These are phyloP conservation scores for Apodemus sylvaticus DNA, from an alignment of 2,113 vertebrate genomes.

Conservation along the genomic window DNA sequence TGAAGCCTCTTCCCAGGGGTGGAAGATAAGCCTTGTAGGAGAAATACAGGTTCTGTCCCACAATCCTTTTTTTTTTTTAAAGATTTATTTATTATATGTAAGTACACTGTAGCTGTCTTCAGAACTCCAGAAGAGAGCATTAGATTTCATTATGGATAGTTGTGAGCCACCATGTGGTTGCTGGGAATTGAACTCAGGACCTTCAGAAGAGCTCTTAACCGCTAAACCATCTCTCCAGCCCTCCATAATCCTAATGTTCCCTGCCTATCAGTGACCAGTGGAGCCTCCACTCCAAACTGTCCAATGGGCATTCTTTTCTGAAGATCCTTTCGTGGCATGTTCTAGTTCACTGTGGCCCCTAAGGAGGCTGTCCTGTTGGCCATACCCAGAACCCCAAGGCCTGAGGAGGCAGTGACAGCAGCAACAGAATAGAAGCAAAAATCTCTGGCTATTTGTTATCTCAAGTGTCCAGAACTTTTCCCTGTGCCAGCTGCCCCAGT, in stretches of 20 bases:
- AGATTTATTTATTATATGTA: too few relatives aligned
- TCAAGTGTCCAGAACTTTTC: background rate
- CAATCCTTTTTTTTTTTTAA: background rate
- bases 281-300: background rate
- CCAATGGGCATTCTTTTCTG: background rate
- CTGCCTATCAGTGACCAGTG: background rate
- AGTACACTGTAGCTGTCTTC: too few relatives aligned
- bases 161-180: too few relatives aligned
- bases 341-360: background rate
- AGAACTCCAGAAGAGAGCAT: too few relatives aligned
- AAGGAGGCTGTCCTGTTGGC: constrained; percentile 1
- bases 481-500: background rate
- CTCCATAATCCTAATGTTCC: background rate
- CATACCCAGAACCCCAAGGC: background rate
- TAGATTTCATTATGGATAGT: too few relatives aligned
- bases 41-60: background rate
- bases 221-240: too few relatives aligned
- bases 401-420: background rate
- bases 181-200: too few relatives aligned
- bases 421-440: background rate
- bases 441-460: background rate
- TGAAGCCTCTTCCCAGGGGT: background rate
- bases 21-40: background rate
- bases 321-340: background rate
- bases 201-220: too few relatives aligned